A percentile compares a stretch with the other conserved stretches of the same genome.
Conservation (phyloP, 2,888 invertebrate species). For the Parthenolecanium corni region DNA sequence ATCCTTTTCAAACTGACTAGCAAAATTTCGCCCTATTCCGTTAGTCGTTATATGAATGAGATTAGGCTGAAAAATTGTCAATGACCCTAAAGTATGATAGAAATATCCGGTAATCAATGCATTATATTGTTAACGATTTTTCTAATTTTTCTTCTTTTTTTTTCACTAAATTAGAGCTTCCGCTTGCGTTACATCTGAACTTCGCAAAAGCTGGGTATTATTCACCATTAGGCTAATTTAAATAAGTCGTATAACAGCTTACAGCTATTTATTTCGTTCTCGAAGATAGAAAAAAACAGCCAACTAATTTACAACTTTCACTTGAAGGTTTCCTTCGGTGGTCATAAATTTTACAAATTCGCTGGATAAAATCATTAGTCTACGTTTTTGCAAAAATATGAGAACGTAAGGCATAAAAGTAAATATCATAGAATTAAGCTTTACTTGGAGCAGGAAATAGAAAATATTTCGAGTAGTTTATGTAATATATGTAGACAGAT, state of each 20-base stretch:
- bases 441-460: no score
- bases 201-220: neutral
- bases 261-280: neutral
- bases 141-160: no score
- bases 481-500: no score
- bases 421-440: no score
- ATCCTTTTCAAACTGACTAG: constrained; percentile 18
- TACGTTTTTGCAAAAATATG: no score
- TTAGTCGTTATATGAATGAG: neutral
- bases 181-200: neutral
- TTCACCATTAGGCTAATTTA: neutral
- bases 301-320: no score
- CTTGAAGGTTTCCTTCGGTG: no score
- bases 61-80: constrained; percentile 21
- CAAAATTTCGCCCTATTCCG: neutral
- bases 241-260: neutral
- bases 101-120: constrained; percentile 17
- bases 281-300: no score
- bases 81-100: constrained; percentile 24
- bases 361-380: no score
- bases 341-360: no score
- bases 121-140: neutral
- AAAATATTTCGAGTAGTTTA: no score
- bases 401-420: no score
- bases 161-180: neutral